These are phyloP conservation scores for Xiphydria camelus DNA, from an alignment of 2,888 invertebrate species.

Conservation along the genomic window DNA sequence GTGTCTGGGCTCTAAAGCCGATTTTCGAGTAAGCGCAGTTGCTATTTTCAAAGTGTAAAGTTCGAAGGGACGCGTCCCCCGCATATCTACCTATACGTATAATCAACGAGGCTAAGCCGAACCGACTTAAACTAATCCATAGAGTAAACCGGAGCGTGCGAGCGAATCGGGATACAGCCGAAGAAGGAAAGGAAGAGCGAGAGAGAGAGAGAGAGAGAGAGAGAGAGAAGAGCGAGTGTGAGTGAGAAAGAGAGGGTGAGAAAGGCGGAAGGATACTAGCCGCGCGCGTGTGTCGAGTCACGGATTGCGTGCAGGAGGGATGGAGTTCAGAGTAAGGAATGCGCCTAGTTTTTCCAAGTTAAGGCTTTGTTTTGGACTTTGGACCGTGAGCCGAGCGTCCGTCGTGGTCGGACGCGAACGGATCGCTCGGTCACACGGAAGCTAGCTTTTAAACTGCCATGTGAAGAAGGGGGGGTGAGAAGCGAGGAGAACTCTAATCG, in stretches of 20 bases:
- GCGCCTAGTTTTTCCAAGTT: too few species aligned
- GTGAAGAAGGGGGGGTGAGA: constrained; percentile 29
- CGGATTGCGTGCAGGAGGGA: constrained; percentile 27
- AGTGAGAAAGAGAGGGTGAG: constrained; percentile 12
- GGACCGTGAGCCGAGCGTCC: constrained; percentile 34
- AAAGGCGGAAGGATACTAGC: too few species aligned
- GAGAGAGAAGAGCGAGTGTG: constrained; percentile 13
- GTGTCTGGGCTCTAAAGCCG: too few species aligned
- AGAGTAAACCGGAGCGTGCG: too few species aligned
- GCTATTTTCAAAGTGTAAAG: too few species aligned
- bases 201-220: constrained; percentile 9
- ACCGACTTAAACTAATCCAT: too few species aligned
- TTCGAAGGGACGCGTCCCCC: too few species aligned
- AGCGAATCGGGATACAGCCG: background rate
- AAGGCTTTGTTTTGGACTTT: constrained; percentile 28
- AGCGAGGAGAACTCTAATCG: constrained; percentile 1
- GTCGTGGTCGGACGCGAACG: constrained; percentile 26
- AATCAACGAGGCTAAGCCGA: background rate
- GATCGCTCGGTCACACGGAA: constrained; percentile 47
- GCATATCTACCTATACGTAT: too few species aligned
- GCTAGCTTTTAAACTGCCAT: constrained; percentile 55
- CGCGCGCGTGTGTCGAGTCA: constrained; percentile 16
- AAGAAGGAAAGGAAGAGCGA: constrained; percentile 4
- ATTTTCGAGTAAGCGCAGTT: too few species aligned
- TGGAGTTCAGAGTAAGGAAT: too few species aligned